Evolutionary conservation across 2,113 vertebrate genomes (phyloP), one percentile per base, ranked within the genome.

Genomic region (Chaetorhynchus papuensis): DNA sequence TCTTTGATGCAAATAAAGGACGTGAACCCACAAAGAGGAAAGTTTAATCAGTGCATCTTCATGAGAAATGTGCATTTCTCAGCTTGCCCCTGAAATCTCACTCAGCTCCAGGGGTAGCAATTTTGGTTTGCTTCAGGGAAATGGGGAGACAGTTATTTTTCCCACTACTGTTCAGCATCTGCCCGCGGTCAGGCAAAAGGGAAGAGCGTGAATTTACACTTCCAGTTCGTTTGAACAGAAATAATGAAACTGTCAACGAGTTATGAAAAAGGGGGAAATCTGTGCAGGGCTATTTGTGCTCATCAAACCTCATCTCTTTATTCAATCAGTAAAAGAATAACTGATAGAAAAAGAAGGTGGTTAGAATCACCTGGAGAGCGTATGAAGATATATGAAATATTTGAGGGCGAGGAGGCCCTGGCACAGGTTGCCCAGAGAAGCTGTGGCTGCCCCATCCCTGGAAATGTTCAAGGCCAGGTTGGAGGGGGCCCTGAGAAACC

Each of bases 111-210:
- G 80, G 77, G 35, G 18, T 0, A 47, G 26, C 26, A 94, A 68
- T 91, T 89, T 83, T 69, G 74, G n/a, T 79, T 86, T 89, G 65
- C 91, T 93, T 41, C 60, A 56, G 86, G 89, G 72, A 82, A 31
- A 31, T 4, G 2, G n/a, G 13, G 33, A 83, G n/a, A 49, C n/a
- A 74, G 19, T 63, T 89, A 44, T 89, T 92, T 92, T 60, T 60
- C 74, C 52, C 65, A 20, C 57, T 71, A 41, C 76, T 84, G 72
- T 82, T 86, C 82, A 89, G 37, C 57, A 50, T 79, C 94, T 96
- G 83, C 77, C 87, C 3, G 1, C 0, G 4, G 89, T 89, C 70
- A 64, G 61, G 74, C 30, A 27, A 76, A 84, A 82, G 56, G 78
- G 53, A 89, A 81, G 74, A 72, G 13, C 0, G 5, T 5, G 68